Conservation (phyloP, 2,797 vertebrate genomes). For the Gymnoscopelus microlampas region DNA sequence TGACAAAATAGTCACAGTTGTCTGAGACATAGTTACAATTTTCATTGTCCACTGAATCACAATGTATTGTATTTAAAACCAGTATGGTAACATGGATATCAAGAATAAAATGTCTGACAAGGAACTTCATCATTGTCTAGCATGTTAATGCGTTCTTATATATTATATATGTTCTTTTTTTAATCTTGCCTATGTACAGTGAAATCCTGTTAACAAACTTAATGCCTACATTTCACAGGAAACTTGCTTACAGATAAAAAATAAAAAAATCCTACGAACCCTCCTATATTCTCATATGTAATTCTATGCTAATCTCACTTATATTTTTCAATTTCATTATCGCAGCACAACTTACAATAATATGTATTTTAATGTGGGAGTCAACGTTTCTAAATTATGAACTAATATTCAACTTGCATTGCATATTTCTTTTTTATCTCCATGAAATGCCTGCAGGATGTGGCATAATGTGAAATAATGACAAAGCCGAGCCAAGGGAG, state of each 20-base stretch:
- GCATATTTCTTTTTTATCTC: constrained; percentile 77
- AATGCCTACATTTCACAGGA: too few species aligned
- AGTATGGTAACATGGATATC: too few species aligned
- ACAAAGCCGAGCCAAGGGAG: constrained; percentile 65
- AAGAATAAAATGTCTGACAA: too few species aligned
- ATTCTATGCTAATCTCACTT: constrained; percentile 50
- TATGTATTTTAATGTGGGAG: constrained; percentile 60
- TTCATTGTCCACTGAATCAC: too few species aligned
- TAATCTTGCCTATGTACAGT: too few species aligned
- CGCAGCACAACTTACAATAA: constrained; percentile 41
- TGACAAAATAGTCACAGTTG: constrained; percentile 22
- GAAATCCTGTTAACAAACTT: too few species aligned
- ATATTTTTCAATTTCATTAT: constrained; percentile 42
- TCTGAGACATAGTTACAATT: not conserved
- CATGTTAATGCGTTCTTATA: too few species aligned
- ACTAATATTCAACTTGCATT: constrained; percentile 68
- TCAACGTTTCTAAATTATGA: constrained; percentile 76
- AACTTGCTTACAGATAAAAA: too few species aligned
- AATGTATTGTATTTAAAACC: too few species aligned
- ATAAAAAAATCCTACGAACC: too few species aligned
- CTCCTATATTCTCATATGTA: constrained; percentile 38
- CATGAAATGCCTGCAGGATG: constrained; percentile 62
- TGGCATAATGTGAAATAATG: constrained; percentile 75
- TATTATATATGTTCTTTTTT: too few species aligned
- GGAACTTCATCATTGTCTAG: too few species aligned